Percentiles rank a stretch among this genome's conserved stretches.
Evolutionary conservation across 2,888 invertebrate species (phyloP).

Genomic region (Eilema depressum): DNA sequence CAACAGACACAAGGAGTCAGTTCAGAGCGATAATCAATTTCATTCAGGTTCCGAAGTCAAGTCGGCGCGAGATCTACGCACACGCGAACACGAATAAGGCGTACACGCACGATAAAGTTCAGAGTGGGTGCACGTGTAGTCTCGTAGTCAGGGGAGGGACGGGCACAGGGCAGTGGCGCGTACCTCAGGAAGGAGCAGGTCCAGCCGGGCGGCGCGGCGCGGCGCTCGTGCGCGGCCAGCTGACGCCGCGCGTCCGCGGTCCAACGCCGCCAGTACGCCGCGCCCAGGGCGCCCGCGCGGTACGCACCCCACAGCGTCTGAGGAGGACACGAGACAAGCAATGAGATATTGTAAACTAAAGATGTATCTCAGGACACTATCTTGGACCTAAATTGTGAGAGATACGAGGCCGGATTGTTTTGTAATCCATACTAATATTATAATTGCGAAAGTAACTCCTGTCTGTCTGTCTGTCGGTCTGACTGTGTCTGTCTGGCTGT

Average conservation of each 20-base stretch:
- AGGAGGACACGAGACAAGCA: background rate
- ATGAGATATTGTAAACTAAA: no score
- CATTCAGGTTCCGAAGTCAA: background rate
- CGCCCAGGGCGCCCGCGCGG: slow-evolving; percentile 81
- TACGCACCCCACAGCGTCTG: slow-evolving; percentile 87
- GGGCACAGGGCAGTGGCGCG: slow-evolving; percentile 37
- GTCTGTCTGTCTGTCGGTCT: no score
- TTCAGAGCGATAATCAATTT: background rate
- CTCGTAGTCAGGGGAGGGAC: background rate
- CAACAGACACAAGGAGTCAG: background rate
- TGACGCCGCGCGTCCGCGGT: slow-evolving; percentile 70
- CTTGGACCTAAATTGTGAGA: no score
- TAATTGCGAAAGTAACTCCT: no score
- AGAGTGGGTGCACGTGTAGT: background rate
- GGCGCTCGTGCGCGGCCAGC: slow-evolving; percentile 84
- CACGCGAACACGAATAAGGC: background rate
- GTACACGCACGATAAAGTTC: no score
- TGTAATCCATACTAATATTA: no score
- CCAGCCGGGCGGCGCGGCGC: slow-evolving; percentile 89
- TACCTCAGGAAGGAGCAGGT: slow-evolving; percentile 89
- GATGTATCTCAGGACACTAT: no score
- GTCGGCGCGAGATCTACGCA: background rate
- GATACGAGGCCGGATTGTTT: no score
- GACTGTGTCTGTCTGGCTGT: no score
- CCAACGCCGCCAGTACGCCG: slow-evolving; percentile 83